Percentiles rank a stretch among this genome's conserved stretches.
phyloP scores from a whole-genome alignment of 2,113 vertebrate genomes.

The Grammomys surdaster region DNA sequence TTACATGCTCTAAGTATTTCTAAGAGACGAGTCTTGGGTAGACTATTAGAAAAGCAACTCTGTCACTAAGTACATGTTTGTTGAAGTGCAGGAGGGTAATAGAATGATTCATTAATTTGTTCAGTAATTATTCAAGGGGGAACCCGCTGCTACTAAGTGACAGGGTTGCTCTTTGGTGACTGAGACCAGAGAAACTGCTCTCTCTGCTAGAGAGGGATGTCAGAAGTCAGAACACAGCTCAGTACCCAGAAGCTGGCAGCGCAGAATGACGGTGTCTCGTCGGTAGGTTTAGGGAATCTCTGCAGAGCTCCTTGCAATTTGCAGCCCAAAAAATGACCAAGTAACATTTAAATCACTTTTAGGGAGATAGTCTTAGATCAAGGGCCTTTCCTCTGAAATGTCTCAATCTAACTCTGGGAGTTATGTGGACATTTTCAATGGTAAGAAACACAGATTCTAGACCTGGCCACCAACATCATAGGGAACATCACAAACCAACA shows the following conservation, averaged over 20 bases:
- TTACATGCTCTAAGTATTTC: not conserved
- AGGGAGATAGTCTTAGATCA: not conserved
- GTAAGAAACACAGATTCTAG: not conserved
- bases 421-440: not conserved
- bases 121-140: not conserved
- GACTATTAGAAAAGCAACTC: not conserved
- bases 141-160: not conserved
- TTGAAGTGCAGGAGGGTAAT: not conserved
- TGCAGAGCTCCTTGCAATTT: not conserved
- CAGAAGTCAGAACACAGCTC: not conserved
- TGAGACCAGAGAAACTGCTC: not conserved
- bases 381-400: not conserved
- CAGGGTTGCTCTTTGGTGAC: not conserved
- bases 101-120: not conserved
- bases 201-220: not conserved
- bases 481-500: not conserved
- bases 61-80: slow-evolving; percentile 4
- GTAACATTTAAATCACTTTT: not conserved
- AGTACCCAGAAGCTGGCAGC: too few species aligned
- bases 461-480: not conserved
- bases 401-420: not conserved
- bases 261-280: not conserved
- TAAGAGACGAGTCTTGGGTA: not conserved
- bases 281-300: not conserved
- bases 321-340: not conserved